Evolutionary conservation across 2,113 vertebrate genomes (phyloP).

Genomic region (Aphyosemion australe): DNA sequence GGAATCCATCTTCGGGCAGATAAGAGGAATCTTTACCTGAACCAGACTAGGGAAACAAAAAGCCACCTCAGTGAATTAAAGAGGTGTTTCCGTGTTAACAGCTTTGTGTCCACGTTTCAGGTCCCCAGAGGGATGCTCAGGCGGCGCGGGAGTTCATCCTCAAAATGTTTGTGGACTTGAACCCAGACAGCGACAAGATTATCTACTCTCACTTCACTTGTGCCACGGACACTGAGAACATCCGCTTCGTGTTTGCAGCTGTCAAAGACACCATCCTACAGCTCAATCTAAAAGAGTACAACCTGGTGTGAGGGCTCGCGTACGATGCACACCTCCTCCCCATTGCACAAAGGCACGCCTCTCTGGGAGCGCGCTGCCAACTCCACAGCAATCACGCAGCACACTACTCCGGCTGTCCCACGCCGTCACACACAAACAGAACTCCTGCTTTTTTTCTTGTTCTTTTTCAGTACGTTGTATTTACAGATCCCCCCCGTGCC

Average conservation of each 20-base stretch:
- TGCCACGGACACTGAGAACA: constrained; percentile 99
- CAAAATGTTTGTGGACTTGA: constrained; percentile 99
- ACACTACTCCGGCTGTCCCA: constrained; percentile 63
- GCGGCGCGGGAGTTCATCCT: constrained; percentile 97
- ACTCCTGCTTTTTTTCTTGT: constrained; percentile 7
- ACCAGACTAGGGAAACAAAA: too few relatives aligned
- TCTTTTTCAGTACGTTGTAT: constrained; percentile 24
- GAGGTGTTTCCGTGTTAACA: too few relatives aligned
- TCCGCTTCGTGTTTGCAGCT: constrained; percentile 98
- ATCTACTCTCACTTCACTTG: constrained; percentile 99
- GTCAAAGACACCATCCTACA: constrained; percentile 99
- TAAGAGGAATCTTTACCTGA: too few relatives aligned
- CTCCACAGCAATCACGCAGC: constrained; percentile 62
- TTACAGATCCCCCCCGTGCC: constrained; percentile 36
- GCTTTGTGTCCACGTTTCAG: constrained; percentile 38
- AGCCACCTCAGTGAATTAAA: too few relatives aligned
- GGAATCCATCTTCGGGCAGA: too few relatives aligned
- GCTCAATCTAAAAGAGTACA: constrained; percentile 99
- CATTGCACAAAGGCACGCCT: constrained; percentile 74
- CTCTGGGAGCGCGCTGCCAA: constrained; percentile 54
- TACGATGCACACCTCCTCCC: constrained; percentile 40
- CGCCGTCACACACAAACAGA: constrained; percentile 23
- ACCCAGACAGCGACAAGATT: constrained; percentile 99
- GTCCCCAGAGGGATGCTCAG: constrained; percentile 94
- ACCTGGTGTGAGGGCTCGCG: constrained; percentile 88